Conservation (phyloP, 2,113 vertebrate genomes). For the Spilogale gracilis region DNA sequence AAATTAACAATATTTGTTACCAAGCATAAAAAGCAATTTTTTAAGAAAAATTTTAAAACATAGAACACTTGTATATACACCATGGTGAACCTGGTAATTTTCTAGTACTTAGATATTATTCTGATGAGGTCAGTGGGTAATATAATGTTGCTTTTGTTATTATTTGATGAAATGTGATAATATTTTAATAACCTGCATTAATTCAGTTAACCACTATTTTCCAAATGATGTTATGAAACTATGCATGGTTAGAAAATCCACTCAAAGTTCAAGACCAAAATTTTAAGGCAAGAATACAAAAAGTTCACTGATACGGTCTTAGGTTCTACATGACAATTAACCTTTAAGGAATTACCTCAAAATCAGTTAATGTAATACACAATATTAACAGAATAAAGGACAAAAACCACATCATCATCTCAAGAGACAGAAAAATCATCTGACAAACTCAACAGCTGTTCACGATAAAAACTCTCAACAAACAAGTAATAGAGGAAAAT, state of each 20-base stretch:
- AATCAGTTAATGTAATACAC: not conserved
- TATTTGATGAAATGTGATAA: not conserved
- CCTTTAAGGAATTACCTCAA: constrained; percentile 8
- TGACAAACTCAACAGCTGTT: constrained; percentile 1
- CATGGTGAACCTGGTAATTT: not conserved
- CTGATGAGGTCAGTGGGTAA: not conserved
- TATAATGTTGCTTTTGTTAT: constrained; percentile 19
- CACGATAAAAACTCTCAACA: not conserved
- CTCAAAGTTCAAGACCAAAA: constrained; percentile 12
- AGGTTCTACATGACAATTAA: not conserved
- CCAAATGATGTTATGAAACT: constrained; percentile 17
- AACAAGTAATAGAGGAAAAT: not conserved
- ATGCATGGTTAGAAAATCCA: not conserved
- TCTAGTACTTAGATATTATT: not conserved
- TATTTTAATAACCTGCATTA: not conserved
- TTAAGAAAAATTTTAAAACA: not conserved
- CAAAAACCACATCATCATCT: not conserved
- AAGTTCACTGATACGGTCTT: not conserved
- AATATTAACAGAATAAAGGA: constrained; percentile 36
- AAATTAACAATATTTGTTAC: not conserved
- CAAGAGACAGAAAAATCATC: not conserved
- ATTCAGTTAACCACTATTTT: constrained; percentile 10
- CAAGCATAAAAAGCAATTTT: constrained; percentile 43
- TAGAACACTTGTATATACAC: not conserved
- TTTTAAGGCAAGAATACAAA: constrained; percentile 23